Percentiles rank a stretch among this genome's conserved stretches.
These are phyloP conservation scores for Eupithecia abbreviata DNA, from an alignment of 2,888 invertebrate genomes.

Conservation along the genomic window DNA sequence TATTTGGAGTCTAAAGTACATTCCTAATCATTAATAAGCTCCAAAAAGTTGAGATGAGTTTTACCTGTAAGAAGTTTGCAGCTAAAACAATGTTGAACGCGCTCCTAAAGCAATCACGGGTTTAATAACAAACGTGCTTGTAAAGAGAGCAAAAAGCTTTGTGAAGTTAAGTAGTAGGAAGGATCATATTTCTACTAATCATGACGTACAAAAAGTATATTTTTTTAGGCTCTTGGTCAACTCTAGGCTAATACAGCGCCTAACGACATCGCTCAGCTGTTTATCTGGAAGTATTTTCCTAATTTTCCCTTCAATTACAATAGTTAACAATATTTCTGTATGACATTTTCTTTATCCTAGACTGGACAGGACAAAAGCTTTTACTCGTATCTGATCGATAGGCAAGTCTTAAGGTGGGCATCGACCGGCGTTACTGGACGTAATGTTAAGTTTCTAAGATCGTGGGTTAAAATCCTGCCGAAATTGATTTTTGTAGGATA, in stretches of 20 bases:
- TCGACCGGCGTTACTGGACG: no score
- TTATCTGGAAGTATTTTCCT: background rate
- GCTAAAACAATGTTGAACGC: conserved; percentile 18
- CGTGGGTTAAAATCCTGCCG: no score
- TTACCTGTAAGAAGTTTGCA: conserved; percentile 22
- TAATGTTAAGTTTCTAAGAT: no score
- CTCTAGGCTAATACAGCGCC: background rate
- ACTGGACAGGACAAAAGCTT: no score
- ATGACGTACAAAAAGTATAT: background rate
- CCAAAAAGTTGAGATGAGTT: conserved; percentile 30
- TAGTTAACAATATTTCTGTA: no score
- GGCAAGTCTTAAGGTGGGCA: no score
- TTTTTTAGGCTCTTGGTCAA: background rate
- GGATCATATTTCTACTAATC: background rate
- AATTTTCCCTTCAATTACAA: no score
- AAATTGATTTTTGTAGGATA: no score
- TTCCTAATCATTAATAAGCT: conserved; percentile 9
- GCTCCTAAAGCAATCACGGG: background rate
- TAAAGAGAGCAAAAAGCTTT: conserved; percentile 5
- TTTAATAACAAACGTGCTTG: conserved; percentile 18
- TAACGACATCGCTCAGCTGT: background rate
- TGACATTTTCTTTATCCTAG: no score
- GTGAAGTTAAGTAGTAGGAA: background rate
- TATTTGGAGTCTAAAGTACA: background rate
- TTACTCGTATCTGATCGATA: no score